Percentiles rank a stretch among this genome's conserved stretches.
Conservation (phyloP, 2,797 vertebrate species). For the Nothura maculosa region DNA sequence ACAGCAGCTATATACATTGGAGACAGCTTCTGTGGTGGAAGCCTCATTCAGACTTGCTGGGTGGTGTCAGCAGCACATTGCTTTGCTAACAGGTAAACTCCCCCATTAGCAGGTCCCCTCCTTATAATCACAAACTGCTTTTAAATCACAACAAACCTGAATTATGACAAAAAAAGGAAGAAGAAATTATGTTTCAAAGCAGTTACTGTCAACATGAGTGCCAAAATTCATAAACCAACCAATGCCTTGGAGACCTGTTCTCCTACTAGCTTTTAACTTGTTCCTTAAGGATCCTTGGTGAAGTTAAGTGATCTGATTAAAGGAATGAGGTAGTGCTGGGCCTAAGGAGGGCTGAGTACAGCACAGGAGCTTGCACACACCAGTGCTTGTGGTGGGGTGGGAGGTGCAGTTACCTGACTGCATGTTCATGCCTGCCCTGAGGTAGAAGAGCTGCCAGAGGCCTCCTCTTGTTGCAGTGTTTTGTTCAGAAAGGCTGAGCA, state of each 20-base stretch:
- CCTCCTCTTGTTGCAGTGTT: not conserved
- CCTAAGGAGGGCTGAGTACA: not conserved
- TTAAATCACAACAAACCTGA: not conserved
- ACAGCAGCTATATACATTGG: conserved; percentile 92
- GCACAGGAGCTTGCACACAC: not conserved
- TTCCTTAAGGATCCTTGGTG: not conserved
- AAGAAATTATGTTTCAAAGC: not conserved
- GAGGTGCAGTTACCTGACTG: not conserved
- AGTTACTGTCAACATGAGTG: not conserved
- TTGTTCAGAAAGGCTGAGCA: not conserved
- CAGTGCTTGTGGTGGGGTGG: not conserved
- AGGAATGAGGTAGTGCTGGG: not conserved
- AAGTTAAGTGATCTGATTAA: not conserved
- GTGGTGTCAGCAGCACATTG: conserved; percentile 94
- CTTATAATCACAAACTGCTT: not conserved
- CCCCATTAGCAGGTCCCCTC: not conserved
- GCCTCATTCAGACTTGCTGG: conserved; percentile 93
- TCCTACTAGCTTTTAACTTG: not conserved
- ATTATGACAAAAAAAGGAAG: not conserved
- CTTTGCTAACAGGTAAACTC: conserved; percentile 89
- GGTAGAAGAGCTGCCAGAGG: not conserved
- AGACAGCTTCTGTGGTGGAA: conserved; percentile 89
- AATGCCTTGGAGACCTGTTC: not conserved
- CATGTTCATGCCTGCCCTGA: conserved; percentile 11
- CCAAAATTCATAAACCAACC: not conserved